Evolutionary conservation across 2,888 invertebrate genomes (phyloP).

Genomic region (Drosophila emarginata): DNA sequence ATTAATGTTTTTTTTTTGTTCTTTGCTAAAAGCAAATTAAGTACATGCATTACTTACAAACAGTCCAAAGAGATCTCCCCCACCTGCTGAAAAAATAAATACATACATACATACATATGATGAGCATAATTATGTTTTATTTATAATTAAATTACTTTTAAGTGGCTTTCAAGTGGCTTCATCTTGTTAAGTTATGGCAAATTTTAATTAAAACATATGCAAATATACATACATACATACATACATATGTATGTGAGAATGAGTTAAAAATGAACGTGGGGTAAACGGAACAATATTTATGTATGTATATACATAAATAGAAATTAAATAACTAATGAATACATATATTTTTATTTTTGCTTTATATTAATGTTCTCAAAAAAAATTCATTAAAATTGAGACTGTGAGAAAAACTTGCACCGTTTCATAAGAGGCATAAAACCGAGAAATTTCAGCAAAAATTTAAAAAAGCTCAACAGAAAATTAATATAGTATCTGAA

Average conservation of each 20-base stretch:
- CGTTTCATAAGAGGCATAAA: too few species aligned
- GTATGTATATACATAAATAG: not conserved
- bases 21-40: constrained; percentile 50
- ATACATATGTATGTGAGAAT: not conserved
- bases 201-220: constrained; percentile 47
- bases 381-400: too few species aligned
- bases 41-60: constrained; percentile 40
- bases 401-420: too few species aligned
- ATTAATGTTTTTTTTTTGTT: constrained; percentile 45
- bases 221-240: too few species aligned
- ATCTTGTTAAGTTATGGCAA: constrained; percentile 21
- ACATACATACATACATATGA: not conserved
- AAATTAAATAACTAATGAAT: not conserved
- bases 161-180: constrained; percentile 53
- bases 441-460: too few species aligned
- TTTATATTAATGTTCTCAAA: too few species aligned
- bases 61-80: not conserved
- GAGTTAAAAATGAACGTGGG: not conserved
- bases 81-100: not conserved
- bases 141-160: constrained; percentile 64
- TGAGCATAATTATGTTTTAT: constrained; percentile 50
- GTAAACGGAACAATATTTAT: too few species aligned
- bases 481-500: too few species aligned
- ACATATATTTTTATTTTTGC: too few species aligned
- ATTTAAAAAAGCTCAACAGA: too few species aligned